These are phyloP conservation scores for Hemicordylus capensis DNA, from an alignment of 2,113 vertebrate species.

Conservation along the genomic window DNA sequence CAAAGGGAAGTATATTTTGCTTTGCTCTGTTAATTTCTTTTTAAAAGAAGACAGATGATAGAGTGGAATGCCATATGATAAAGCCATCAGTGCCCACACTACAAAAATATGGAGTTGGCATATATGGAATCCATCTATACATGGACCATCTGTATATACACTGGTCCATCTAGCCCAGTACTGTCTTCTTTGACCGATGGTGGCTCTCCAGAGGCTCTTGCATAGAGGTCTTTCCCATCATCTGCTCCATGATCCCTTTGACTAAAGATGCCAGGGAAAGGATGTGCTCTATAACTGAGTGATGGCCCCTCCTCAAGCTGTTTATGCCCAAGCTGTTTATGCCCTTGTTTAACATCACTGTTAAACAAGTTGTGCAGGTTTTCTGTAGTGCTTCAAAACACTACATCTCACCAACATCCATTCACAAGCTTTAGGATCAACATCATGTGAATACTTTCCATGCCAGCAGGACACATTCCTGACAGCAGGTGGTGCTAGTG, in stretches of 20 bases:
- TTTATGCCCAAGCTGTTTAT: not conserved
- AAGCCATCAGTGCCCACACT: not conserved
- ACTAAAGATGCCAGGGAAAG: no score
- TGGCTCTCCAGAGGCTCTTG: no score
- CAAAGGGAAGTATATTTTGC: not conserved
- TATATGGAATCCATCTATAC: no score
- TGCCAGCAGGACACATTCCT: not conserved
- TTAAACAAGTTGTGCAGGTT: not conserved
- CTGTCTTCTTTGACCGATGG: no score
- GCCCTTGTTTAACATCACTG: not conserved
- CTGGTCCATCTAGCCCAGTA: no score
- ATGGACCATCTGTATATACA: no score
- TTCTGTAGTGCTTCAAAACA: fast-evolving
- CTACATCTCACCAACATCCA: no score
- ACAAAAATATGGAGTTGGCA: no score
- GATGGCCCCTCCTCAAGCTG: no score
- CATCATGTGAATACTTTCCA: not conserved
- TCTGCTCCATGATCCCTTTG: no score
- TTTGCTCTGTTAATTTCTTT: not conserved
- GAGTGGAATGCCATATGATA: not conserved
- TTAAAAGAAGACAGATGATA: not conserved
- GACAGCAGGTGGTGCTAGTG: not conserved
- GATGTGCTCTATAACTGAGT: no score
- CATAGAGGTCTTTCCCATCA: no score
- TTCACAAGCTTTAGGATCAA: not conserved